Base-by-base conservation (phyloP, 30 jellyfish, hydroid and myxozoan genomes). In the Aurelia sp. region DNA sequence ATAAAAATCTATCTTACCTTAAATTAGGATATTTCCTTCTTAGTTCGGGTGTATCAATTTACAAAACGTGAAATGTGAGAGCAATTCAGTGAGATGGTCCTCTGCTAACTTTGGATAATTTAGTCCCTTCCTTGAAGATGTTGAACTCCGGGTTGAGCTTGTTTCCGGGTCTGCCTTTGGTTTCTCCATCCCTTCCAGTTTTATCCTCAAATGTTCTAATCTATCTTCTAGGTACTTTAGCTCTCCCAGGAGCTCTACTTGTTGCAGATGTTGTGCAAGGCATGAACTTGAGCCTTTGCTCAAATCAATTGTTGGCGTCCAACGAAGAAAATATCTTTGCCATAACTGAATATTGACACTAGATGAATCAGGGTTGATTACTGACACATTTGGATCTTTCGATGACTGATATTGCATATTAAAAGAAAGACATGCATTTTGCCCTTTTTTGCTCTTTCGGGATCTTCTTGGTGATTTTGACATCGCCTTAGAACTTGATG, bases 291-390 rank as follows among this genome's bases (percentile, higher is more conserved):
- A 91, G 4, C 93, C 98, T 73, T 92, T 78, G 74, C 86, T 59
- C 18, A 77, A 72, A 82, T 92, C 95, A 31, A 83, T 58, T 13
- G 90, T 61, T 33, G 98, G 97, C 4, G 89, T 66, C 98, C 98
- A 92, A 6, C 98, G 96, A 6, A 86, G 55, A 66, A 92, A 92
- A 66, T 76, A 87, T 4, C 66, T 73, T 31, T 82, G 79, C 98
- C 98, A 92, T 27, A 92, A 30, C 51, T 73, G 65, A 59, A 73
- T 76, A 65, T 73, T 74, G 13, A 84, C 66, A 33, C 85, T 57
- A 10, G 91, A 82, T 11, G 91, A 69, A 44, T 82, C 91, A 37
- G 91, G 85, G 61, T 82, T 82, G 30, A 82, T 70, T 37, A 82
- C 91, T 19, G 76, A 69, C 21, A 82, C 81, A 55, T 82, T 82